Base-by-base conservation (phyloP, 64 coral and sea anemone genomes). In the Montipora foliosa region DNA sequence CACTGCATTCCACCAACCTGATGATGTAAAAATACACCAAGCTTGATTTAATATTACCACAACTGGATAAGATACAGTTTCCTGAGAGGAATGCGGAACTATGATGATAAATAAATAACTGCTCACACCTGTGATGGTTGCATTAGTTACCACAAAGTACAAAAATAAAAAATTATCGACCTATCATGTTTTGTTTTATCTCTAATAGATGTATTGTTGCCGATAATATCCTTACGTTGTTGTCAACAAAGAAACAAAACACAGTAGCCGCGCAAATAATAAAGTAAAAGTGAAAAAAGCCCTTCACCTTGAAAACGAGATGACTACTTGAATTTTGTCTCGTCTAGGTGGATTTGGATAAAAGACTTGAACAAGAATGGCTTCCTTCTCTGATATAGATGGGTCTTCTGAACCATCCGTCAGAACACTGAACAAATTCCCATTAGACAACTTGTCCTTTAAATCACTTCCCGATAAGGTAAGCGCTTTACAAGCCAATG, bases 351-450 rank as follows among this genome's bases (percentile, higher is more conserved):
- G 90, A 81, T 93, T 96, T 52, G 71, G 77, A 20, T 96, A 86
- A 79, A 96, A 62, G 73, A 73, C 88, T 73, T 93, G 90, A 45
- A 90, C 87, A 90, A 96, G 89, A 75, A 96, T 49, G 76, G 90
- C 90, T 89, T 84, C 87, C 24, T 93, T 96, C 90, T 90, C 95
- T 5, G 87, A 52, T 84, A 88, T 76, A 13, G 0, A 96, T 69
- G 90, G 86, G 92, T 96, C 94, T 50, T 81, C 71, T 14, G 90
- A 96, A 19, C 90, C 86, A 84, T 96, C 90, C 68, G 73, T 83
- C 61, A 96, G 73, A 14, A 93, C 95, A 89, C 95, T 96, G 49
- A 92, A 92, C 82, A 96, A 96, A 74, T 86, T 25, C 25, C 25
- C 25, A 25, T 1, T 25, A 25, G 1, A 22, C 77, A 96, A 90